Percentiles rank a stretch among this genome's conserved stretches.
These are phyloP conservation scores for Spheniscus mendiculus DNA, from an alignment of 2,113 vertebrate genomes.

Conservation along the genomic window DNA sequence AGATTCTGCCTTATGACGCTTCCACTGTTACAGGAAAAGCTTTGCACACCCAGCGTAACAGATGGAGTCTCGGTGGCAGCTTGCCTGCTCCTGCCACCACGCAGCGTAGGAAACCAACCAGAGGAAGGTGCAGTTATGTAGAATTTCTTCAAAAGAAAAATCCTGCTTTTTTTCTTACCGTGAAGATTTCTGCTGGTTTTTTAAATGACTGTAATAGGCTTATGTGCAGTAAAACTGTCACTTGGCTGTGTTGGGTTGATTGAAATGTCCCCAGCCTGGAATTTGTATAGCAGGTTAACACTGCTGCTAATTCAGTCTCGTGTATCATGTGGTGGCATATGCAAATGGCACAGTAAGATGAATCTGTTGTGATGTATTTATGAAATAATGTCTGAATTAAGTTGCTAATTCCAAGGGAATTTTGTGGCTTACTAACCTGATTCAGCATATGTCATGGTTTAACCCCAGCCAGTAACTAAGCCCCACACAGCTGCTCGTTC, in stretches of 20 bases:
- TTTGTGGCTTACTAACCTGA: neutral
- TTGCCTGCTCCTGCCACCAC: neutral
- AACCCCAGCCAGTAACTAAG: no score
- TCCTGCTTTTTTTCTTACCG: neutral
- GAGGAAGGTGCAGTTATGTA: neutral
- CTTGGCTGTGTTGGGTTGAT: neutral
- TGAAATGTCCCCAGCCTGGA: neutral
- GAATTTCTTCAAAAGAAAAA: neutral
- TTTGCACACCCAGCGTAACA: conserved; percentile 56
- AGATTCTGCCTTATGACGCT: conserved; percentile 42
- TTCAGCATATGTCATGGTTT: neutral
- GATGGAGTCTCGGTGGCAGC: conserved; percentile 54
- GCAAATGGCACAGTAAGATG: neutral
- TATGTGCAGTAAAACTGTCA: neutral
- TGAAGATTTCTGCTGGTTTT: neutral
- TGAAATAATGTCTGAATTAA: neutral
- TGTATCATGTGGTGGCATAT: neutral
- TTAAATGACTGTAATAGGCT: neutral
- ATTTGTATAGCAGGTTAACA: neutral
- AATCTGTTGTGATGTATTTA: neutral
- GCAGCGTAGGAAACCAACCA: neutral
- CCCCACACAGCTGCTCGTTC: no score
- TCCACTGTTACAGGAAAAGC: conserved; percentile 58
- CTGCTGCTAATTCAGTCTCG: neutral
- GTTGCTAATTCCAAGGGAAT: neutral